Base-by-base conservation (phyloP, 2,113 vertebrate species). In the Brienomyrus longianalis region DNA sequence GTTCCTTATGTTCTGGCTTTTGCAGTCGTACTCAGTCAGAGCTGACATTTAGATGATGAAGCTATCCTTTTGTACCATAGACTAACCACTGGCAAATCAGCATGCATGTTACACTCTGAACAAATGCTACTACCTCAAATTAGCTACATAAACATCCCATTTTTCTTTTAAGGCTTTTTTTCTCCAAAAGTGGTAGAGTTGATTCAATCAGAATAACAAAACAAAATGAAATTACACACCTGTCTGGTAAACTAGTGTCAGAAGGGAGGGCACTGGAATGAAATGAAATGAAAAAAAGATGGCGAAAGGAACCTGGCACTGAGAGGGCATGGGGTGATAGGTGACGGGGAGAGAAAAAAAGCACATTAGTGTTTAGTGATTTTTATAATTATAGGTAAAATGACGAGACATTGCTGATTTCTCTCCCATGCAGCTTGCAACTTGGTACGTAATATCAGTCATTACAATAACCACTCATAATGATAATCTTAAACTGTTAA, bases 11-110 rank as follows among this genome's bases (percentile, higher is more conserved):
- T 23, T 84, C 54, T 43, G 56, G 50, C 83, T n/a, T 43, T 89
- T 59, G 48, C 4, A 43, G 56, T 15, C 10, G 83, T 19, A 31
- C 27, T 89, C 89, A 4, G 80, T 47, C 54, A 13, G 45, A 19
- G 39, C 89, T 89, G 88, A 89, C 89, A 86, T 89, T 89, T 89
- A 86, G 83, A 70, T 89, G 83, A 89, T 89, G 56, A 86, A 66
- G 80, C 48, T 70, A 89, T 54, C 89, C 89, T 89, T 89, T 89
- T 13, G n/a, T 50, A 45, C 48, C 35, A 84, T 23, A 3, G 19
- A 84, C 51, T 50, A 84, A 89, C 59, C 47, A 47, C 8, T 45
- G 21, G 50, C 77, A 43, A 83, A 89, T 89, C 88, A 83, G 19
- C 23, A 48, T 35, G 74, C 70, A 52, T 89, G 77, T 84, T 89